phyloP scores from a whole-genome alignment of 2,888 invertebrate species.

The Caenorhabditis angaria region DNA sequence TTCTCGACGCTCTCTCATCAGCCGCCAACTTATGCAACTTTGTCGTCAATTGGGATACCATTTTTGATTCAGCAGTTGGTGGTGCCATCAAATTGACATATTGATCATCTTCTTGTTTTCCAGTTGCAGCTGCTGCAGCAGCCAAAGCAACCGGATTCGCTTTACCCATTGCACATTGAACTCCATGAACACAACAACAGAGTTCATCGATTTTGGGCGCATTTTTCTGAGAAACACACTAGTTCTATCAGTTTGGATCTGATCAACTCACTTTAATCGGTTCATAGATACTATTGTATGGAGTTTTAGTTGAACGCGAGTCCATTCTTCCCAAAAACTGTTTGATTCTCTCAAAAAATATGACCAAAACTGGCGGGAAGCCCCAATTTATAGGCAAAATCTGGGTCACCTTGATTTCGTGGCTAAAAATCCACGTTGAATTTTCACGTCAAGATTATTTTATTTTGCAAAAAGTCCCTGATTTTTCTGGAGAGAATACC shows the following conservation, averaged over 20 bases:
- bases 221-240: conserved; percentile 10
- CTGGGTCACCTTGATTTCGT: too few species aligned
- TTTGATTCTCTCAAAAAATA: too few species aligned
- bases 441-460: too few species aligned
- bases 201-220: not conserved
- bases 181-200: conserved; percentile 29
- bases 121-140: not conserved
- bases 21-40: conserved; percentile 12
- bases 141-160: too few species aligned
- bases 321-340: conserved; percentile 3
- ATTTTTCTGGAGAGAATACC: too few species aligned
- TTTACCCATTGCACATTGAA: conserved; percentile 1
- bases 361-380: too few species aligned
- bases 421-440: too few species aligned
- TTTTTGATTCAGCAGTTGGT: conserved; percentile 13
- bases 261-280: conserved; percentile 16
- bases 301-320: conserved; percentile 12
- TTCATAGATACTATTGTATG: conserved; percentile 34
- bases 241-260: not conserved
- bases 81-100: conserved; percentile 32
- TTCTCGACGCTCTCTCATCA: not conserved
- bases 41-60: conserved; percentile 13
- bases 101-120: conserved; percentile 21
- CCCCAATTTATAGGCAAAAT: too few species aligned
- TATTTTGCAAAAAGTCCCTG: too few species aligned